Evolutionary conservation across 2,113 vertebrate species (phyloP), one percentile per base, ranked within the genome.

Genomic region (Rhinopomastus cyanomelas): DNA sequence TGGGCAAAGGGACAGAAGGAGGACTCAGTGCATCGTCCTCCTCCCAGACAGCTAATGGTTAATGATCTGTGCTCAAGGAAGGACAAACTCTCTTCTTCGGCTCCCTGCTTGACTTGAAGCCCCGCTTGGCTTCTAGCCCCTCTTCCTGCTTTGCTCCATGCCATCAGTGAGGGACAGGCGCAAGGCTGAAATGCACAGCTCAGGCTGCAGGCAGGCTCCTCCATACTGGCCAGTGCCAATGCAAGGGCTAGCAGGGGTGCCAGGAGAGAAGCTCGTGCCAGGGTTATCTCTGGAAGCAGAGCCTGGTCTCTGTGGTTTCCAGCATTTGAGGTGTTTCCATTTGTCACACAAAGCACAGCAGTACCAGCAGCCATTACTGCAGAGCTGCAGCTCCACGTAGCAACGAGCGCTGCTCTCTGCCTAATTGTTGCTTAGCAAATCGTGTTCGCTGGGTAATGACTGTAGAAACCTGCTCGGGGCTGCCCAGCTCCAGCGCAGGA

Each of bases 141-240:
- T 18, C 30, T 36, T 66, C 72, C 30, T 19, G 21, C 60, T 55
- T 34, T 22, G 34, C 71, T 57, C 46, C 52, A 11, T 2, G 1
- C 66, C 48, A 5, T n/a, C 36, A 2, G 66, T 30, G 49, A 49
- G 30, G 18, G 65, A 11, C 46, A 61, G 34, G 51, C 46, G 39
- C 16, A 17, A 6, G 66, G 78, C 42, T 83, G 16, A 60, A 89
- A 89, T 22, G n/a, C 53, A 32, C 9, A 11, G 52, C 29, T 44
- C 13, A 14, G 42, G 16, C 17, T 19, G 10, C 67, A 62, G 61
- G 60, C 16, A 3, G 23, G 6, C 49, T n/a, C 61, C n/a, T 32
- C 2, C 2, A 23, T 9, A 6, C 16, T 7, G 1, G 18, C 53
- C 3, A 0, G n/a, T 27, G 20, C 16, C 19, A 72, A 16, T 26